Conservation (phyloP, 2,797 vertebrate genomes). For the Bradypus variegatus region DNA sequence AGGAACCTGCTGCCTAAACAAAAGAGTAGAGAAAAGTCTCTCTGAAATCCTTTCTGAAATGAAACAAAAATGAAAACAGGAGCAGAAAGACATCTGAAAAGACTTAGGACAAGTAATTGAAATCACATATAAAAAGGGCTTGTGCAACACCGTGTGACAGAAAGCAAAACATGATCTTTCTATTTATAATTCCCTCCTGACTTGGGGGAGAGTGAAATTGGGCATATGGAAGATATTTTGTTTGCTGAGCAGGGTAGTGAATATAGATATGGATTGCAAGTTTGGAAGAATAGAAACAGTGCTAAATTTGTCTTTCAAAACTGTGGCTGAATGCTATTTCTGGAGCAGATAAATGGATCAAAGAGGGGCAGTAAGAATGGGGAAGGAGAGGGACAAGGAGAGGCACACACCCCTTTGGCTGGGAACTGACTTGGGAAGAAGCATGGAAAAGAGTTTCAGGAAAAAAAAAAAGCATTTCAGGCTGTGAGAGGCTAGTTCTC, state of each 20-base stretch:
- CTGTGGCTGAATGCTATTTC: neutral
- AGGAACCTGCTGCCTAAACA: neutral
- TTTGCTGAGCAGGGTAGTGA: neutral
- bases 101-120: neutral
- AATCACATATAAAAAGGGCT: neutral
- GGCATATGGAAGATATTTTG: neutral
- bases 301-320: slow-evolving; percentile 5
- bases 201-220: neutral
- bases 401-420: neutral
- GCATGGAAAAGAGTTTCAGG: neutral
- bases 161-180: neutral
- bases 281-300: neutral
- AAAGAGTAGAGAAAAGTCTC: neutral
- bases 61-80: neutral
- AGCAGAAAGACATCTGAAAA: neutral
- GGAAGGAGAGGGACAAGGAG: neutral
- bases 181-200: neutral
- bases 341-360: neutral
- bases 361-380: neutral
- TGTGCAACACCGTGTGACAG: neutral
- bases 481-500: neutral
- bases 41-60: neutral
- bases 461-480: too few relatives aligned
- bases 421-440: neutral
- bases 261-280: neutral